Conservation (phyloP, 2,797 vertebrate species). For the Rhodeus uyekii region DNA sequence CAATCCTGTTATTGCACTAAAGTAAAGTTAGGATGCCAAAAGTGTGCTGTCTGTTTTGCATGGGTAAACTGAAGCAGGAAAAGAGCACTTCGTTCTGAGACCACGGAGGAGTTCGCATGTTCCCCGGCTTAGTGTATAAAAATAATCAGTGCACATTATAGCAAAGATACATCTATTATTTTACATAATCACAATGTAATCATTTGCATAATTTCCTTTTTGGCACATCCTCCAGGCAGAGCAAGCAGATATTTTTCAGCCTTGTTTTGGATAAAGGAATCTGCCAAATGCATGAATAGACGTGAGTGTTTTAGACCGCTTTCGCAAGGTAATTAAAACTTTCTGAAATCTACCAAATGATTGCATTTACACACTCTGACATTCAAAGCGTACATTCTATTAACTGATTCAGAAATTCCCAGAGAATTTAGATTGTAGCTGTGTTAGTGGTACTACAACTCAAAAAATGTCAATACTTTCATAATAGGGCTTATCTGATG, state of each 20-base stretch:
- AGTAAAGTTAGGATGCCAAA: conserved; percentile 29
- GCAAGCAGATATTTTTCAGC: not conserved
- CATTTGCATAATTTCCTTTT: not conserved
- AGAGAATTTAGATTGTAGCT: not conserved
- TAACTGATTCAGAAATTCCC: not conserved
- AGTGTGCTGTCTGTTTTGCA: conserved; percentile 21
- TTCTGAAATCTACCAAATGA: not conserved
- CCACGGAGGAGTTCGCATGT: not conserved
- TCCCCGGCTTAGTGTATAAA: not conserved
- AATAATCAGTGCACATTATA: not conserved
- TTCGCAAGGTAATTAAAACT: not conserved
- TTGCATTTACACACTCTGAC: not conserved
- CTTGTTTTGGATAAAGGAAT: not conserved
- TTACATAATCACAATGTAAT: not conserved
- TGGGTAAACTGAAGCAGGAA: conserved; percentile 1
- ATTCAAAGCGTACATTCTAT: not conserved
- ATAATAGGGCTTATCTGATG: not conserved
- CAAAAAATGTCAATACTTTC: no score
- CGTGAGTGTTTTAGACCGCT: not conserved
- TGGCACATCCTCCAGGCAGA: not conserved
- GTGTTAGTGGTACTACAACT: not conserved
- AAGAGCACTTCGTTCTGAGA: not conserved
- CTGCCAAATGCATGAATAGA: not conserved
- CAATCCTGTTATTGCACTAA: conserved; percentile 27
- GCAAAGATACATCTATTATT: not conserved